Evolutionary conservation across 2,888 invertebrate genomes (phyloP), one percentile per base, ranked within the genome.

Genomic region (Drosophila pseudotalamancana): DNA sequence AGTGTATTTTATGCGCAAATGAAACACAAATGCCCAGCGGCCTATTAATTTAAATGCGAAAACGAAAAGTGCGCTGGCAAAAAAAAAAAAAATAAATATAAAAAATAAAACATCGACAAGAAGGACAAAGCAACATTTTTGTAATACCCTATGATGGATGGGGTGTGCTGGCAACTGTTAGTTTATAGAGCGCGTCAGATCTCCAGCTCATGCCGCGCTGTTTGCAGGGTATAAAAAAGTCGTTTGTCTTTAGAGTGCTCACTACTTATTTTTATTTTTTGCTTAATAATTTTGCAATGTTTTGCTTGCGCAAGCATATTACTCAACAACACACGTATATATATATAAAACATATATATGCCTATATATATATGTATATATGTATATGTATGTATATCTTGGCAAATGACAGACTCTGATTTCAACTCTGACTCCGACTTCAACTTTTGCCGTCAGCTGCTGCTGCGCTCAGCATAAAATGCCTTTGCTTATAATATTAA

Each of bases 401-500:
- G 62, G 49, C 65, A 69, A 77, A 74, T 74, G 63, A 63, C 65
- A 63, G 55, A 54, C 48, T 34, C 61, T 43, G 29, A 40, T 31
- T 49, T 8, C 49, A 29, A 29, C 32, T 40, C n/a, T 6, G n/a
- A 48, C 37, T 51, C 14, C 19, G 4, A 32, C 18, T 71, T 12
- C 39, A 8, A 27, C 37, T 27, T 19, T 25, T 19, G 14, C 19
- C 69, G 69, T 42, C 72, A 53, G 71, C 75, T 75, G 71, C 75
- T 71, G 73, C 73, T 63, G 72, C 51, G 77, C 64, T 80, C 80
- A 80, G 87, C 81, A 86, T 50, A 86, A 86, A 86, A 81, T 81
- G 73, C 81, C 87, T 68, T 81, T 74, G 85, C 84, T 82, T 80
- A 73, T 83, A 87, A 87, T 82, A 87, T 84, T 87, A 80, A 82